Conservation (phyloP, 2,113 vertebrate genomes). For the Probosciger aterrimus region DNA sequence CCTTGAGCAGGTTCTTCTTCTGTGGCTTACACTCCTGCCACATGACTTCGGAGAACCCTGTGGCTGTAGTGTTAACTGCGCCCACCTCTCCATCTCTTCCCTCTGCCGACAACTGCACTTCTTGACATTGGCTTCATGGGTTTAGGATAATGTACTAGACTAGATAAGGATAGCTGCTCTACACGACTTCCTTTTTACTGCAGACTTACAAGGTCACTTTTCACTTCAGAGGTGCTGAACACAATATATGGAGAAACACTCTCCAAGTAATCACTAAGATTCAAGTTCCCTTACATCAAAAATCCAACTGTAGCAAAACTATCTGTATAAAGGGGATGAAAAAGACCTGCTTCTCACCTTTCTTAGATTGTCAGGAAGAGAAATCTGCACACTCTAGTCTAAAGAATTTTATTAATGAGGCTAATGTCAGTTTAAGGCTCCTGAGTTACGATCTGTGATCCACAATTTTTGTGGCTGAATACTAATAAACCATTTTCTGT, state of each 20-base stretch:
- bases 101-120: background rate
- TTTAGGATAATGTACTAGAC: background rate
- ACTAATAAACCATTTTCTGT: background rate
- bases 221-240: background rate
- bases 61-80: background rate
- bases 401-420: background rate
- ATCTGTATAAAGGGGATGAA: background rate
- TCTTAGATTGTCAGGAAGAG: background rate
- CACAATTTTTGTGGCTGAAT: background rate
- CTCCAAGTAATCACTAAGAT: background rate
- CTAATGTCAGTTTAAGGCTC: background rate
- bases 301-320: background rate
- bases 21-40: background rate
- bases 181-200: background rate
- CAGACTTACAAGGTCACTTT: background rate
- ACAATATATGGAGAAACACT: background rate
- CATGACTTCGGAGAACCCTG: background rate
- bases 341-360: background rate
- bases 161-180: background rate
- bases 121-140: background rate
- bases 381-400: accelerated
- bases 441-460: background rate
- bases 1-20: background rate
- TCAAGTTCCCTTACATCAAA: background rate
- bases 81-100: background rate